A percentile compares a stretch with the other conserved stretches of the same genome.
Evolutionary conservation across 2,797 vertebrate genomes (phyloP).

Genomic region (Danio aesculapii): DNA sequence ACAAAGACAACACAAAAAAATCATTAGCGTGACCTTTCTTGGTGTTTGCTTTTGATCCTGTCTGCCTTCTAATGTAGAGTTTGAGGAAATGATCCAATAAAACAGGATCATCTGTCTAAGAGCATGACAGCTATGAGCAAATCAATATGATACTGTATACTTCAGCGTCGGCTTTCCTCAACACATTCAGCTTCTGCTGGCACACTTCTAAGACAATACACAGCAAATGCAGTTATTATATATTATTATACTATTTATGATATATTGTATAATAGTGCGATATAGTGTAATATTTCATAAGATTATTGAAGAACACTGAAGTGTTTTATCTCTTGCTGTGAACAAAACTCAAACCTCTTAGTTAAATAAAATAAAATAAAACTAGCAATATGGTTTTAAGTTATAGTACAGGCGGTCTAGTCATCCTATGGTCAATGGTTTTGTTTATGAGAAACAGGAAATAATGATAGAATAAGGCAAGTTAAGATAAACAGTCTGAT

Average conservation of each 20-base stretch:
- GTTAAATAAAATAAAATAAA: background rate
- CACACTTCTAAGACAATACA: background rate
- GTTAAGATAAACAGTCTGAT: slow-evolving; percentile 34
- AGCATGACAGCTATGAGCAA: slow-evolving; percentile 58
- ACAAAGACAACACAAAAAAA: background rate
- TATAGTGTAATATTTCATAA: background rate
- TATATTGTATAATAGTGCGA: background rate
- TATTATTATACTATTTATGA: background rate
- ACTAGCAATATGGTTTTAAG: background rate
- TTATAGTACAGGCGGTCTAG: slow-evolving; percentile 6
- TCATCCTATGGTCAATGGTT: slow-evolving; percentile 7
- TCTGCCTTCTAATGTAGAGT: slow-evolving; percentile 57
- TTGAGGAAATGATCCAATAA: slow-evolving; percentile 57
- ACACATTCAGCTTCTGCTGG: slow-evolving; percentile 23
- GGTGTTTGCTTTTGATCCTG: slow-evolving; percentile 61
- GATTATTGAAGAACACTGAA: no score
- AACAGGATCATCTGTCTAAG: slow-evolving; percentile 59
- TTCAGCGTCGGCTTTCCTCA: slow-evolving; percentile 34
- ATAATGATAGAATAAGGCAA: slow-evolving; percentile 24
- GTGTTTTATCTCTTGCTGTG: no score
- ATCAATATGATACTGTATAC: slow-evolving; percentile 63
- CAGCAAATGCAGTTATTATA: background rate
- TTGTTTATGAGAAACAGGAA: slow-evolving; percentile 32
- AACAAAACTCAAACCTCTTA: background rate
- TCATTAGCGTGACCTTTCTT: slow-evolving; percentile 57